phyloP scores from a whole-genome alignment of 2,888 invertebrate genomes.

The Xestia sexstrigata region DNA sequence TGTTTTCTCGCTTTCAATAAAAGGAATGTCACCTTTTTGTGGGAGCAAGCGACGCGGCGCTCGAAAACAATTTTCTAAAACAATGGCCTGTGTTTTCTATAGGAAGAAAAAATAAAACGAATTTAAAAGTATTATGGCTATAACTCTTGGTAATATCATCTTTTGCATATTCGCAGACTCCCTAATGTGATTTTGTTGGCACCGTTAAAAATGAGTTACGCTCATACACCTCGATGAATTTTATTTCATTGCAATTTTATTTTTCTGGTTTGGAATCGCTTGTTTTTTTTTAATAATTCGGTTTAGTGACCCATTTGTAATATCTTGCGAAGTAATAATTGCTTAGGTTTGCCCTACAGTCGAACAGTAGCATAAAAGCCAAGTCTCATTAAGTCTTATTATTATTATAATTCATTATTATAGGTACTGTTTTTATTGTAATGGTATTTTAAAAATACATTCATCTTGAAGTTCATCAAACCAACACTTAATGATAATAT shows the following conservation, averaged over 20 bases:
- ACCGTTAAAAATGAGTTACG: slow-evolving; percentile 29
- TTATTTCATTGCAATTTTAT: slow-evolving; percentile 15
- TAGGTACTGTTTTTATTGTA: no score
- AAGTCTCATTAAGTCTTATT: no score
- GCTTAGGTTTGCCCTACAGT: background rate
- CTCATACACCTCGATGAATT: slow-evolving; percentile 3
- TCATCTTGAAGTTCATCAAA: background rate
- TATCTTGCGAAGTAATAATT: background rate
- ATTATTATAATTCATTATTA: no score
- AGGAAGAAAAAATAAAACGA: slow-evolving; percentile 27
- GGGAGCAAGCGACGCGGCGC: slow-evolving; percentile 20
- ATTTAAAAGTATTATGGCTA: slow-evolving; percentile 38
- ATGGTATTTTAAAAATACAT: no score
- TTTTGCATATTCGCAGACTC: slow-evolving; percentile 43
- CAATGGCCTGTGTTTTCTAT: slow-evolving; percentile 37
- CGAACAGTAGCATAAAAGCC: background rate
- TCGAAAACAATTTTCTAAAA: slow-evolving; percentile 49
- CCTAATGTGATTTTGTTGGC: slow-evolving; percentile 38
- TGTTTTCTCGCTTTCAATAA: slow-evolving; percentile 59
- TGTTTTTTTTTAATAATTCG: background rate
- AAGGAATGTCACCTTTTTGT: slow-evolving; percentile 50
- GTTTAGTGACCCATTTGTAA: background rate
- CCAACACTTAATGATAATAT: background rate
- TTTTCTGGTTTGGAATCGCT: background rate
- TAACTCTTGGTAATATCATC: slow-evolving; percentile 37